A percentile compares a stretch with the other conserved stretches of the same genome.
phyloP scores from a whole-genome alignment of 1,140 invertebrate genomes.

The Sminthurides bifidus region DNA sequence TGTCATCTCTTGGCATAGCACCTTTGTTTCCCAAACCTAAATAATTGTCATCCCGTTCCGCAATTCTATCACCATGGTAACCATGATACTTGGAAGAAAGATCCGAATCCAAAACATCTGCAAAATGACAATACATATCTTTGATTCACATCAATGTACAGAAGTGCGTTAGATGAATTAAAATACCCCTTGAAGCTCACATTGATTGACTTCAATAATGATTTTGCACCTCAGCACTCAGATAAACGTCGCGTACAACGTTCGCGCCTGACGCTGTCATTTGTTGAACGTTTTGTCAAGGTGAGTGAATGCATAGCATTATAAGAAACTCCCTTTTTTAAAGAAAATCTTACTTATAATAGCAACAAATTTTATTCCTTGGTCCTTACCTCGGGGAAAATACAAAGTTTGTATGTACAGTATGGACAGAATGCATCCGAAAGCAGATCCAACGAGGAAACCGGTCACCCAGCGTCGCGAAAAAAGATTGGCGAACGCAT shows the following conservation, averaged over 20 bases:
- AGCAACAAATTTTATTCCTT: constrained; percentile 7
- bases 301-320: background rate
- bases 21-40: no score
- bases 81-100: no score
- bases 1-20: no score
- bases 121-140: no score
- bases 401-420: constrained; percentile 23
- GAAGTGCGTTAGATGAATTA: no score
- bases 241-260: background rate
- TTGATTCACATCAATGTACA: no score
- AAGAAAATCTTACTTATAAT: background rate
- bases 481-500: constrained; percentile 27
- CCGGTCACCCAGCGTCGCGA: constrained; percentile 32
- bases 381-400: constrained; percentile 1
- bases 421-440: constrained; percentile 21
- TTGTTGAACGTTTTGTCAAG: no score
- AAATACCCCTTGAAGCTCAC: no score
- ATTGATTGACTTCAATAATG: no score
- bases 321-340: background rate
- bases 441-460: constrained; percentile 25
- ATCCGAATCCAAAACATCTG: no score
- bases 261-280: background rate
- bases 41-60: no score
- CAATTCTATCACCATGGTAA: no score
- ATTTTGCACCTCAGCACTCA: background rate